A percentile compares a stretch with the other conserved stretches of the same genome.
These are phyloP conservation scores for Ditula angustiorana DNA, from an alignment of 2,888 invertebrate species.

Conservation along the genomic window DNA sequence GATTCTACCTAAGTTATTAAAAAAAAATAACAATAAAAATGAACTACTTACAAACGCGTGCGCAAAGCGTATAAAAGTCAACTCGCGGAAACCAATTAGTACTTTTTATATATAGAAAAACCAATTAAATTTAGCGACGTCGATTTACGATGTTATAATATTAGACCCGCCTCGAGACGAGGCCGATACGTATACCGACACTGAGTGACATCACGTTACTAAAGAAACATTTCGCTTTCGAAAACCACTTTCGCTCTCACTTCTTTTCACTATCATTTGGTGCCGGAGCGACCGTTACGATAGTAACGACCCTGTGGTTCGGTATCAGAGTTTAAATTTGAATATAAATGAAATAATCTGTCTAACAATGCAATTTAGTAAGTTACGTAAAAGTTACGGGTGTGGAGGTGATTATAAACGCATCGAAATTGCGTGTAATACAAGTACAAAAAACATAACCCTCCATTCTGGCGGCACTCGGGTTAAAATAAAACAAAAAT, in stretches of 20 bases:
- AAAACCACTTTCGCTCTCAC: slow-evolving; percentile 57
- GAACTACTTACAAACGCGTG: background rate
- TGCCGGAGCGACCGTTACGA: slow-evolving; percentile 41
- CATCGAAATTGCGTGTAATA: slow-evolving; percentile 8
- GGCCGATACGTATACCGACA: slow-evolving; percentile 18
- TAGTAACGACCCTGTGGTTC: slow-evolving; percentile 6
- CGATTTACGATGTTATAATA: slow-evolving; percentile 3
- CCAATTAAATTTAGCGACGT: background rate
- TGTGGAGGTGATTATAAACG: slow-evolving; percentile 14
- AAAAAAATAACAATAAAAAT: background rate
- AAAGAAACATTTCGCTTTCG: slow-evolving; percentile 74
- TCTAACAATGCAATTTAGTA: background rate
- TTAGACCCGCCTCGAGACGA: background rate
- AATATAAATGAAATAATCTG: background rate
- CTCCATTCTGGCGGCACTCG: too few species aligned
- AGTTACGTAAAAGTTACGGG: background rate
- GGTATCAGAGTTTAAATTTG: background rate
- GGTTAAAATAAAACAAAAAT: too few species aligned
- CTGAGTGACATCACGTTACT: slow-evolving; percentile 62
- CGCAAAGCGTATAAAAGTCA: background rate
- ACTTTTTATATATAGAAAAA: background rate
- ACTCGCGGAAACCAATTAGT: background rate
- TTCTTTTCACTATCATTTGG: slow-evolving; percentile 66
- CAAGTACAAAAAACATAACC: too few species aligned
- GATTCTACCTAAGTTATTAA: background rate